Conservation (phyloP, 2,113 vertebrate species). For the Laterallus jamaicensis region DNA sequence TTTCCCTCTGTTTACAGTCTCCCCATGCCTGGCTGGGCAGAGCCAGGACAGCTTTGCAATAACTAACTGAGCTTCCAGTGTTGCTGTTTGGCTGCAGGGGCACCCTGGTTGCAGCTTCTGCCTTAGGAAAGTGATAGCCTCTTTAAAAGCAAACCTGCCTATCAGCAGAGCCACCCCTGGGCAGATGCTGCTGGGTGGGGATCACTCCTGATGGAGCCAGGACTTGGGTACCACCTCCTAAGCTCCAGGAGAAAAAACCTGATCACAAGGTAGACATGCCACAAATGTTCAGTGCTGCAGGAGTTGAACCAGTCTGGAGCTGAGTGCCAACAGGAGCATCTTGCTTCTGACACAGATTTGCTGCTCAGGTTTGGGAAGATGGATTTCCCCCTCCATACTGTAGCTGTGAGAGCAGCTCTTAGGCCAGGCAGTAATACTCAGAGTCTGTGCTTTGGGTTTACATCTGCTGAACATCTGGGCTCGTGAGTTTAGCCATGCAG, state of each 20-base stretch:
- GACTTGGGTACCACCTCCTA: neutral
- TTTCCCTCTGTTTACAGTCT: neutral
- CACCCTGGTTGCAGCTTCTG: neutral
- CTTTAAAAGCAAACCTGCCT: neutral
- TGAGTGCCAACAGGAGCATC: neutral
- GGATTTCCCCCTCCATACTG: neutral
- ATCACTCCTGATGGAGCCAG: neutral
- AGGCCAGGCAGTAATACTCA: neutral
- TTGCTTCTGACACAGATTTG: neutral
- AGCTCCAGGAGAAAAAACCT: neutral
- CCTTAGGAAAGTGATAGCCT: neutral
- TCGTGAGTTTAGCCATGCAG: slow-evolving; percentile 17
- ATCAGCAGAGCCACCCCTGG: neutral
- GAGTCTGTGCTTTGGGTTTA: neutral
- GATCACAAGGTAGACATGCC: neutral
- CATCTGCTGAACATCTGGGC: slow-evolving; percentile 49
- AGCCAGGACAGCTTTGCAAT: slow-evolving; percentile 11
- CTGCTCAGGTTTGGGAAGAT: neutral
- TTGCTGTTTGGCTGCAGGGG: neutral
- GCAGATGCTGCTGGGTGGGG: neutral
- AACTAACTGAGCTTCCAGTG: neutral
- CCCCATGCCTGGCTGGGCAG: slow-evolving; percentile 5
- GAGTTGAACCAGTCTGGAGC: neutral
- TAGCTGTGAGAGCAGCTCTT: neutral
- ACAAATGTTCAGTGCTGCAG: neutral